A percentile compares a stretch with the other conserved stretches of the same genome.
These are phyloP conservation scores for Semicossyphus pulcher DNA, from an alignment of 2,113 vertebrate species.

Conservation along the genomic window DNA sequence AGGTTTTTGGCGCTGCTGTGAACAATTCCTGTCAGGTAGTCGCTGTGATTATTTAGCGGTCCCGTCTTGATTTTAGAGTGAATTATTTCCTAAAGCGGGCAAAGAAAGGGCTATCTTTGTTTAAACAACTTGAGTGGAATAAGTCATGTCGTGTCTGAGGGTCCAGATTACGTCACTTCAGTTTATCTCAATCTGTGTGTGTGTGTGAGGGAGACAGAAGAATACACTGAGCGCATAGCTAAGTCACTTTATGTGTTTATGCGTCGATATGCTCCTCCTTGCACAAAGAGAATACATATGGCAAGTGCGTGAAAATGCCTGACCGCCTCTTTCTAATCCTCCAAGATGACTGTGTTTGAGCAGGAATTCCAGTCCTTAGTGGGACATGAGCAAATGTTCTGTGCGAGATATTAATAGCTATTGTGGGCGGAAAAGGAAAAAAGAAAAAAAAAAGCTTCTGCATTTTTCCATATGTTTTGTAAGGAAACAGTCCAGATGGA, in stretches of 20 bases:
- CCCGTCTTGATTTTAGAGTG: conserved; percentile 53
- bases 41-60: conserved; percentile 65
- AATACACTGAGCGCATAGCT: conserved; percentile 13
- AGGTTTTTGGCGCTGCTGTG: conserved; percentile 58
- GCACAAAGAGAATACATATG: conserved; percentile 42
- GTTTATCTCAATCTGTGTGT: conserved; percentile 48
- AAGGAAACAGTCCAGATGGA: conserved; percentile 78
- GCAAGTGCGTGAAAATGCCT: conserved; percentile 60
- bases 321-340: conserved; percentile 61
- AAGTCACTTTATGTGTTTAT: conserved; percentile 41
- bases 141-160: conserved; percentile 44
- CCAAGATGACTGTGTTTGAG: conserved; percentile 66
- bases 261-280: conserved; percentile 27
- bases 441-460: conserved; percentile 55
- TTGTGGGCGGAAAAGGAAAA: conserved; percentile 69
- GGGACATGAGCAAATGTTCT: conserved; percentile 76
- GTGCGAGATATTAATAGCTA: conserved; percentile 78
- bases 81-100: conserved; percentile 55
- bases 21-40: conserved; percentile 73
- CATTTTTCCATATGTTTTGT: conserved; percentile 80
- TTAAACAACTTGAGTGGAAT: conserved; percentile 51
- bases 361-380: conserved; percentile 79
- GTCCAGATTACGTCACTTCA: conserved; percentile 60
- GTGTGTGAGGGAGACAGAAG: neutral
- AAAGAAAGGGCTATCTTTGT: conserved; percentile 49